Conservation (phyloP, 2,888 invertebrate genomes). For the Drosophila differens region DNA sequence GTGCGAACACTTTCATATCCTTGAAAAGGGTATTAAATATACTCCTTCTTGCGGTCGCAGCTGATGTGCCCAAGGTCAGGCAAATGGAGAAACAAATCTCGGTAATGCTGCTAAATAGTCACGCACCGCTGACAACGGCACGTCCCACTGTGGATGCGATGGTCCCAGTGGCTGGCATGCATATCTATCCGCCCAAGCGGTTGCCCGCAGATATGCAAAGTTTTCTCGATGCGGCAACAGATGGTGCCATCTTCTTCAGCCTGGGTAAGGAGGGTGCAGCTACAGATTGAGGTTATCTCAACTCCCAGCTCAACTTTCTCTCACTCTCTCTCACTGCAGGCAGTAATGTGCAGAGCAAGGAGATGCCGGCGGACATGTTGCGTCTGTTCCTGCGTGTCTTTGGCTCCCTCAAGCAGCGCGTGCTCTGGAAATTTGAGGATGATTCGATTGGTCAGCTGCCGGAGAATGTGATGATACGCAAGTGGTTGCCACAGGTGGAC, state of each 20-base stretch:
- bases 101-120: constrained; percentile 86
- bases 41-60: constrained; percentile 43
- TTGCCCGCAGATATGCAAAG: constrained; percentile 83
- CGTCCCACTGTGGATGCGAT: constrained; percentile 85
- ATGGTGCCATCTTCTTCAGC: constrained; percentile 86
- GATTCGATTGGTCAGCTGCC: constrained; percentile 83
- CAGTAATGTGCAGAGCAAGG: constrained; percentile 85
- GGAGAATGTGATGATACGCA: constrained; percentile 85
- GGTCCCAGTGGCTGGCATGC: constrained; percentile 87
- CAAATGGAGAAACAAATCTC: constrained; percentile 86
- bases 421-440: constrained; percentile 86
- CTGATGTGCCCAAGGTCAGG: constrained; percentile 83
- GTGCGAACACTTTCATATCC: constrained; percentile 4
- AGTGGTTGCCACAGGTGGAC: constrained; percentile 87
- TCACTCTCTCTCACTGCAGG: constrained; percentile 69
- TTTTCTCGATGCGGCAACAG: constrained; percentile 84
- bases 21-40: background rate
- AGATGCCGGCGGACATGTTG: constrained; percentile 84
- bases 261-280: constrained; percentile 74
- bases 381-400: constrained; percentile 85
- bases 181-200: constrained; percentile 85
- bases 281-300: background rate
- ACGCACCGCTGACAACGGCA: constrained; percentile 85
- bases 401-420: constrained; percentile 83
- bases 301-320: background rate